These are phyloP conservation scores for Onychomys leucogaster DNA, from an alignment of 2,797 vertebrate species.

Conservation along the genomic window DNA sequence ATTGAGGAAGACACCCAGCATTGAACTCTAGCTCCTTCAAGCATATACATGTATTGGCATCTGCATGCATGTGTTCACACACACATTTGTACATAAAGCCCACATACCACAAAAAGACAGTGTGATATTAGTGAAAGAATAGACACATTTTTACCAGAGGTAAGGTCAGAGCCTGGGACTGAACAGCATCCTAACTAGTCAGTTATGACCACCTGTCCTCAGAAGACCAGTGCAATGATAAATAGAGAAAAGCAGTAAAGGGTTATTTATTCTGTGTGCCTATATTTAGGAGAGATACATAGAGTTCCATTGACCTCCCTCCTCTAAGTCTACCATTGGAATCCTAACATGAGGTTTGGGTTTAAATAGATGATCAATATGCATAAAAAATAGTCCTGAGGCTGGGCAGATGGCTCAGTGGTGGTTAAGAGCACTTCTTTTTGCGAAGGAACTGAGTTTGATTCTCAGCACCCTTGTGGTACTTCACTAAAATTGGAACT, in stretches of 20 bases:
- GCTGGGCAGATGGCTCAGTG: neutral
- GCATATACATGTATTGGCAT: neutral
- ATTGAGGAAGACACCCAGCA: neutral
- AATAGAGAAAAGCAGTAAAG: neutral
- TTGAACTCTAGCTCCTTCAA: neutral
- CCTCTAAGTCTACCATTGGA: neutral
- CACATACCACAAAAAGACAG: neutral
- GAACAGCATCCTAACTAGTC: neutral
- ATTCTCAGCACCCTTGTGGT: neutral
- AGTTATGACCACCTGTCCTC: neutral
- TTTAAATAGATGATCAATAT: neutral
- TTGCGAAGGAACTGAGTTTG: neutral
- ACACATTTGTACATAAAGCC: neutral
- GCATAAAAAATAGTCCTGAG: neutral
- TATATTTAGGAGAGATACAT: neutral
- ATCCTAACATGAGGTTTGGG: neutral
- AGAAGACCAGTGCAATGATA: neutral
- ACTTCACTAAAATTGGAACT: neutral
- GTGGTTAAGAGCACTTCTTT: neutral
- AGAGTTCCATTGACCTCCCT: neutral
- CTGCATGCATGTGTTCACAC: no score
- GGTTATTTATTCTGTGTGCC: neutral
- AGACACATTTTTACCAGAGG: neutral
- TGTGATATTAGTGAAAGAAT: neutral
- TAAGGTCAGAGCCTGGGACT: neutral